phyloP scores from a whole-genome alignment of 2,797 vertebrate species.

The Petrocephalus sullivani region DNA sequence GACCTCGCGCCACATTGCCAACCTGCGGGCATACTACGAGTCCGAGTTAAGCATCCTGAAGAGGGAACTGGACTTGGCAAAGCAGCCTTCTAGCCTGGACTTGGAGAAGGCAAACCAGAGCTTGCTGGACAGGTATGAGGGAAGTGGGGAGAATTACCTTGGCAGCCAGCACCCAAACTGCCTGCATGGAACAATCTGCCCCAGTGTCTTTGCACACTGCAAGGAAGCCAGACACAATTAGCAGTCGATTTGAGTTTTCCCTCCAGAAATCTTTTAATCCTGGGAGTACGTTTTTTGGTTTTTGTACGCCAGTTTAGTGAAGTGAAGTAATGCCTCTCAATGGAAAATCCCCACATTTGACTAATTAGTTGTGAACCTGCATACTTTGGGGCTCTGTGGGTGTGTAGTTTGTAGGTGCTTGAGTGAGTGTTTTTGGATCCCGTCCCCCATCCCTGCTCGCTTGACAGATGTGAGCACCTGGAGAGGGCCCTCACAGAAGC shows the following conservation, averaged over 20 bases:
- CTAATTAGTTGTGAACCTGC: not conserved
- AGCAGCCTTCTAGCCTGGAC: conserved; percentile 58
- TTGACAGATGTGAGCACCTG: conserved; percentile 74
- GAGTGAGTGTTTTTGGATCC: not conserved
- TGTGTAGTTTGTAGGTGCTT: not conserved
- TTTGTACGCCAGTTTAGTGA: not conserved
- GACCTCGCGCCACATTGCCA: conserved; percentile 81
- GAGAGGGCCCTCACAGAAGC: conserved; percentile 78
- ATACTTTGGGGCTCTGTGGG: not conserved
- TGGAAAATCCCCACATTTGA: not conserved
- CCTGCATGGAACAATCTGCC: not conserved
- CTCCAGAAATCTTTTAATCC: not conserved
- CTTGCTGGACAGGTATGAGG: conserved; percentile 71
- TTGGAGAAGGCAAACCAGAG: conserved; percentile 73
- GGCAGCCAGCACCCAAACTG: not conserved
- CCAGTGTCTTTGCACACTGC: not conserved
- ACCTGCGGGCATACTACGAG: conserved; percentile 89
- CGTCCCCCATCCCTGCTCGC: not conserved
- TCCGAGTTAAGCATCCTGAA: conserved; percentile 77
- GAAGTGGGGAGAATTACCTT: not conserved
- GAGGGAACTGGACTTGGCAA: conserved; percentile 72
- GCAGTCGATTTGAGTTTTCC: not conserved
- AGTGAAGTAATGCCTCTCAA: not conserved
- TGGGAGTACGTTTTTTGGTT: not conserved
- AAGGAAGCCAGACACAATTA: not conserved